phyloP scores from a whole-genome alignment of 2,113 vertebrate genomes.

The Ochotona princeps region DNA sequence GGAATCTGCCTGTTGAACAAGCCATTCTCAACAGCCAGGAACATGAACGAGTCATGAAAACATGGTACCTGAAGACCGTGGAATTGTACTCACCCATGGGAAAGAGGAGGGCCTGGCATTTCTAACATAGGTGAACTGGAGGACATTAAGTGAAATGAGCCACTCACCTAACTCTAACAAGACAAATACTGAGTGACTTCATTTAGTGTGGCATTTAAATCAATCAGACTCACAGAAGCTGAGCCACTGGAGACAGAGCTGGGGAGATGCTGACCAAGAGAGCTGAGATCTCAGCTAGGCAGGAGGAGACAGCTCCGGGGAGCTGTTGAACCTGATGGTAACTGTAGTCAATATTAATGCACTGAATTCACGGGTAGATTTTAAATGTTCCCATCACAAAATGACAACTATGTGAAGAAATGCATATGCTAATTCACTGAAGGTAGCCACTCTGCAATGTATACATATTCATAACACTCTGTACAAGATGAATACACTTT shows the following conservation, averaged over 20 bases:
- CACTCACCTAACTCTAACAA: background rate
- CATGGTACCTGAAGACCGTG: too few relatives aligned
- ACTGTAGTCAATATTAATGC: background rate
- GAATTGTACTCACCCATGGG: background rate
- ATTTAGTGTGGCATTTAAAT: background rate
- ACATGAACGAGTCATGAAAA: too few relatives aligned
- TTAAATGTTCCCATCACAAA: background rate
- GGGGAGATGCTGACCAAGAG: background rate
- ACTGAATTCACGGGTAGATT: background rate
- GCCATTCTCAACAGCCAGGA: background rate
- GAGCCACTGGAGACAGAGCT: background rate
- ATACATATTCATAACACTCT: background rate
- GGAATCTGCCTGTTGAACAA: background rate
- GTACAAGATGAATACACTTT: background rate
- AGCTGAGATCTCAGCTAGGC: background rate
- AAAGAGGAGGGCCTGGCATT: background rate
- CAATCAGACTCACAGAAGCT: background rate
- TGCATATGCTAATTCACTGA: background rate
- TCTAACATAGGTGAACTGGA: background rate
- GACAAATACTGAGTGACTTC: background rate
- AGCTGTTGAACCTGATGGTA: background rate
- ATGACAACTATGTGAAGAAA: background rate
- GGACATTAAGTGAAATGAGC: background rate
- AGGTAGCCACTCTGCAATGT: background rate
- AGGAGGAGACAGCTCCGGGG: background rate